These are phyloP conservation scores for Nipponia nippon DNA, from an alignment of 2,113 vertebrate species.

Conservation along the genomic window DNA sequence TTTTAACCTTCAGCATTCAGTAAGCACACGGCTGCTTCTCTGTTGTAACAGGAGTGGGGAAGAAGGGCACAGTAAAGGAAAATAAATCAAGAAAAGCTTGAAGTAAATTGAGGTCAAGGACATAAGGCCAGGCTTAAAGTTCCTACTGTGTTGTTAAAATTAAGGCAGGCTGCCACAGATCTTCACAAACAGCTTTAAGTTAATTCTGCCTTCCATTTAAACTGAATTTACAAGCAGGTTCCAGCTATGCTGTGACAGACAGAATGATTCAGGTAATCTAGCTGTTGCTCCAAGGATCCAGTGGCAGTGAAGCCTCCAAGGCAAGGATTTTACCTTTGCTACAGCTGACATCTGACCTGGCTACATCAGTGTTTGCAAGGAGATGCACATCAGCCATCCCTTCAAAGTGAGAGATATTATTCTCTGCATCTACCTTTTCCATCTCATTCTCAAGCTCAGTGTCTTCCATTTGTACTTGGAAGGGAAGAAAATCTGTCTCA, in stretches of 20 bases:
- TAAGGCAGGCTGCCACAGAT: neutral
- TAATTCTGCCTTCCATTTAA: neutral
- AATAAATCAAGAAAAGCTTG: neutral
- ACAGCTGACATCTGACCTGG: neutral
- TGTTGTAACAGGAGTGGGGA: neutral
- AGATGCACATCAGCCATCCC: neutral
- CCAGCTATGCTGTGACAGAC: neutral
- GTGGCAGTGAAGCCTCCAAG: fast-evolving
- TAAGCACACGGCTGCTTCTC: neutral
- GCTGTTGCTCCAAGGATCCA: neutral
- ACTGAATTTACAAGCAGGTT: neutral
- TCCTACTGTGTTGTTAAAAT: neutral
- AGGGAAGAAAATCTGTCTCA: neutral
- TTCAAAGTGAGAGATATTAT: neutral
- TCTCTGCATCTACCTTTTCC: neutral
- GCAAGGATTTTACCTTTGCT: neutral
- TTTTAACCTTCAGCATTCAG: neutral
- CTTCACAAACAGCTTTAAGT: neutral
- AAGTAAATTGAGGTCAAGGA: neutral
- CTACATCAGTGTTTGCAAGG: neutral
- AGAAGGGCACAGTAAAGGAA: neutral
- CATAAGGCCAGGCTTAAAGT: neutral
- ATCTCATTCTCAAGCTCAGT: neutral
- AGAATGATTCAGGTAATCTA: neutral
- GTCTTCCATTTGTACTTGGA: neutral